Percentiles rank a stretch among this genome's conserved stretches.
These are phyloP conservation scores for Elanoides forficatus DNA, from an alignment of 2,113 vertebrate genomes.

Conservation along the genomic window DNA sequence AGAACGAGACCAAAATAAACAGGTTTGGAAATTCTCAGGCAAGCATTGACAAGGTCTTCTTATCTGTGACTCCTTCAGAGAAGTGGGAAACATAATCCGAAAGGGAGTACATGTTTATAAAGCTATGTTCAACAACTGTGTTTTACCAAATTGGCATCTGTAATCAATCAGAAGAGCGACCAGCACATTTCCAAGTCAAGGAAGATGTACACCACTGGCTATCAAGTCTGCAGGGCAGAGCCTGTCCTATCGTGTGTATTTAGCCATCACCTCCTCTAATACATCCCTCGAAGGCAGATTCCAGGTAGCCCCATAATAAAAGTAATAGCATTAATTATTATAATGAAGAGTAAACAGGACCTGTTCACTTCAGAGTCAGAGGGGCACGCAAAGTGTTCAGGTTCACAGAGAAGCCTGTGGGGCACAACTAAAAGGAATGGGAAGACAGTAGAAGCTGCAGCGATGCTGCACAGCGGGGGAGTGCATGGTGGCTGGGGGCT, in stretches of 20 bases:
- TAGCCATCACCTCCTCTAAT: not conserved
- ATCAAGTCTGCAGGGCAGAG: not conserved
- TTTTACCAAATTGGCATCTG: not conserved
- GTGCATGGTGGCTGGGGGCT: rapidly evolving
- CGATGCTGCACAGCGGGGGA: rapidly evolving
- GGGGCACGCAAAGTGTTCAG: not conserved
- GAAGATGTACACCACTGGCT: not conserved
- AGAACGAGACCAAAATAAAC: not conserved
- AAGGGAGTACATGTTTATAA: not conserved
- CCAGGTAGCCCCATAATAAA: not conserved
- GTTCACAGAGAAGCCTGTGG: not conserved
- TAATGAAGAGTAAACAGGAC: not conserved
- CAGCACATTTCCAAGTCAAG: not conserved
- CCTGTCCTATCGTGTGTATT: not conserved
- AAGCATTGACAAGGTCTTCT: not conserved
- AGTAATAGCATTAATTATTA: not conserved
- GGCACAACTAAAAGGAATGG: not conserved
- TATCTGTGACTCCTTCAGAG: not conserved
- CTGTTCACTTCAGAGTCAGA: not conserved
- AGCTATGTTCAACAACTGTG: not conserved
- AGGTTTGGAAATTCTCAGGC: not conserved
- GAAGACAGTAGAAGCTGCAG: not conserved
- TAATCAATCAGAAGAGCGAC: not conserved
- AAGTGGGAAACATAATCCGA: not conserved
- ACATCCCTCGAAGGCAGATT: not conserved